phyloP scores from a whole-genome alignment of 2,888 invertebrate genomes.

The Trichogramma dendrolimi region DNA sequence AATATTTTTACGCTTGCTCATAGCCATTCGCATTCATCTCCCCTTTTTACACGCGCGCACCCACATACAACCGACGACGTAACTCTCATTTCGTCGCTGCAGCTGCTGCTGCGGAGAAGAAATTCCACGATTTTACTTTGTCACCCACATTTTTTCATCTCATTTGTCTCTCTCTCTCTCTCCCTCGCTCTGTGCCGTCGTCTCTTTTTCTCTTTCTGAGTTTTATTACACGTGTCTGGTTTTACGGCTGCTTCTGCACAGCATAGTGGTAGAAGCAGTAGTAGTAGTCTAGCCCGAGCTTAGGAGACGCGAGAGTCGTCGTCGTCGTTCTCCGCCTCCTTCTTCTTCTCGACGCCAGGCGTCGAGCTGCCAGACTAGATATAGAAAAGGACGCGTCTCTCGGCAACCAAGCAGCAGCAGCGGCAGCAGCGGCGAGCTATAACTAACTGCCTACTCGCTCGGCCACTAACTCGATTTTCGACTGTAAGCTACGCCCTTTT shows the following conservation, averaged over 20 bases:
- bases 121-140: slow-evolving; percentile 3
- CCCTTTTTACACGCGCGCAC: too few species aligned
- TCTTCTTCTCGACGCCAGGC: slow-evolving; percentile 4
- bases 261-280: too few species aligned
- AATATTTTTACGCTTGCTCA: too few species aligned
- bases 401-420: background rate
- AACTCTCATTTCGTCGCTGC: too few species aligned
- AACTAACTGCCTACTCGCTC: background rate
- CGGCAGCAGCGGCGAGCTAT: too few species aligned
- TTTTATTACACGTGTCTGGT: slow-evolving; percentile 17
- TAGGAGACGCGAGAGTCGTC: background rate
- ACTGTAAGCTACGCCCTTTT: slow-evolving; percentile 21
- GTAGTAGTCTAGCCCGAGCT: background rate
- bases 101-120: too few species aligned
- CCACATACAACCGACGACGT: too few species aligned
- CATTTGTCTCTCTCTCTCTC: background rate
- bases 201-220: slow-evolving; percentile 18
- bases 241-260: slow-evolving; percentile 4
- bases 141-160: too few species aligned
- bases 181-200: slow-evolving; percentile 3
- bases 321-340: too few species aligned
- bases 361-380: too few species aligned
- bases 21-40: too few species aligned
- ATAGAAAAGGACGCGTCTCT: too few species aligned
- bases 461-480: slow-evolving; percentile 33